A percentile compares a stretch with the other conserved stretches of the same genome.
Evolutionary conservation across 1,140 invertebrate species (phyloP).

Genomic region (Acromyrmex heyeri): DNA sequence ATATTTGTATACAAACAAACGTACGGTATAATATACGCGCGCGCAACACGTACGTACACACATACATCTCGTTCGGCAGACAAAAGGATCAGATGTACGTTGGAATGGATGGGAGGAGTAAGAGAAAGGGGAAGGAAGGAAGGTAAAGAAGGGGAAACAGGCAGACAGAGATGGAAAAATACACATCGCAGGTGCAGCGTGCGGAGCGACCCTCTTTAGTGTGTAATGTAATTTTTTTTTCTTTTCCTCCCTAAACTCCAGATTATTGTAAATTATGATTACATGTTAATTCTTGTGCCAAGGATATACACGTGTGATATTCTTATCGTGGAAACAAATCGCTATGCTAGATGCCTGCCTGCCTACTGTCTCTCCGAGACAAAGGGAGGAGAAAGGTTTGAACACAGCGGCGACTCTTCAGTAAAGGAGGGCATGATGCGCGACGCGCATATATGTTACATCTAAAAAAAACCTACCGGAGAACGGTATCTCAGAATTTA

Average conservation of each 20-base stretch:
- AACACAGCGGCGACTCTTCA: background rate
- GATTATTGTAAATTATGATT: background rate
- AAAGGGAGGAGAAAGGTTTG: constrained; percentile 5
- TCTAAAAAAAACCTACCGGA: background rate
- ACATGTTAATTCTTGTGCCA: constrained; percentile 22
- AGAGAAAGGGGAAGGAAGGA: background rate
- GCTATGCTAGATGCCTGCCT: background rate
- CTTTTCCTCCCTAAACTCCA: background rate
- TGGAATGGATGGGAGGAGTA: constrained; percentile 22
- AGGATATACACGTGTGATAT: background rate
- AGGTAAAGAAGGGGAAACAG: background rate
- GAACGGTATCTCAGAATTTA: constrained; percentile 31
- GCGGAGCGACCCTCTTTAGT: constrained; percentile 24
- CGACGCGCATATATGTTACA: background rate
- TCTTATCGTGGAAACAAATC: constrained; percentile 26
- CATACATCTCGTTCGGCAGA: constrained; percentile 21
- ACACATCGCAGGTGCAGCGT: constrained; percentile 51
- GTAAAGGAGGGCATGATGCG: background rate
- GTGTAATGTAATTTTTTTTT: constrained; percentile 12
- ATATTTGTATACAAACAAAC: constrained; percentile 54
- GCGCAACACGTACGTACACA: background rate
- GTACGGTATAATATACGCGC: background rate
- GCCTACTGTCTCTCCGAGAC: constrained; percentile 21
- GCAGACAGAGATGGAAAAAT: constrained; percentile 25
- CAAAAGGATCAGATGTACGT: constrained; percentile 61